Evolutionary conservation across 2,797 vertebrate genomes (phyloP).

Genomic region (Sebastolobus alascanus): DNA sequence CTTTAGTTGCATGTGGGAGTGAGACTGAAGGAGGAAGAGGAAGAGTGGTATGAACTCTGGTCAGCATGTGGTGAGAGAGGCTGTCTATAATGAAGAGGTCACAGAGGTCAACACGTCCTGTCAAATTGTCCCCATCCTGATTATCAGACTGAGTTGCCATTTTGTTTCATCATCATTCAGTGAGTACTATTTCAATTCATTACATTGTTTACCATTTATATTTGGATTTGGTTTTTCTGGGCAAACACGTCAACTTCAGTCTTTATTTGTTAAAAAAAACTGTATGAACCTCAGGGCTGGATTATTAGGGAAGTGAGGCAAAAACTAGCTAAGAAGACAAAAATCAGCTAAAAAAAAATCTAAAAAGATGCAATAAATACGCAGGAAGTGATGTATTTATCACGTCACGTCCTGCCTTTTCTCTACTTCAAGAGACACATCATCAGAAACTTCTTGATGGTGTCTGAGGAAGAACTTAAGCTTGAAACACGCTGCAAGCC

Average conservation of each 20-base stretch:
- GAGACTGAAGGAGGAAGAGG: not conserved
- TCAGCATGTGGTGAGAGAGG: not conserved
- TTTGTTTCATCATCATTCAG: slow-evolving; percentile 1
- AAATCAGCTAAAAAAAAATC: not conserved
- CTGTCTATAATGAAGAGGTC: not conserved
- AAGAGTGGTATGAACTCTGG: not conserved
- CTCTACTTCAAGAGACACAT: not conserved
- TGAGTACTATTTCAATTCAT: not conserved
- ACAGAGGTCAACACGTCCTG: not conserved
- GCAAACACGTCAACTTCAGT: not conserved
- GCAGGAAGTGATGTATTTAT: not conserved
- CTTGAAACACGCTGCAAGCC: not conserved
- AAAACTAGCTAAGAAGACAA: not conserved
- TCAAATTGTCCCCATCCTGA: not conserved
- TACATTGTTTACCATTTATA: not conserved
- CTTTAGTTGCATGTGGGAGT: not conserved
- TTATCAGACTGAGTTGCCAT: not conserved
- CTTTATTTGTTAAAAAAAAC: not conserved
- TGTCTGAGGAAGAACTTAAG: not conserved
- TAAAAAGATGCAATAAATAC: not conserved
- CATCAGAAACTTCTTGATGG: not conserved
- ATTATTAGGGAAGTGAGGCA: not conserved
- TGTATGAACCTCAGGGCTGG: not conserved
- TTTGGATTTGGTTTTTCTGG: not conserved
- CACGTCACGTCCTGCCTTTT: not conserved